Conservation (phyloP, 2,113 vertebrate genomes). For the Eira barbara region DNA sequence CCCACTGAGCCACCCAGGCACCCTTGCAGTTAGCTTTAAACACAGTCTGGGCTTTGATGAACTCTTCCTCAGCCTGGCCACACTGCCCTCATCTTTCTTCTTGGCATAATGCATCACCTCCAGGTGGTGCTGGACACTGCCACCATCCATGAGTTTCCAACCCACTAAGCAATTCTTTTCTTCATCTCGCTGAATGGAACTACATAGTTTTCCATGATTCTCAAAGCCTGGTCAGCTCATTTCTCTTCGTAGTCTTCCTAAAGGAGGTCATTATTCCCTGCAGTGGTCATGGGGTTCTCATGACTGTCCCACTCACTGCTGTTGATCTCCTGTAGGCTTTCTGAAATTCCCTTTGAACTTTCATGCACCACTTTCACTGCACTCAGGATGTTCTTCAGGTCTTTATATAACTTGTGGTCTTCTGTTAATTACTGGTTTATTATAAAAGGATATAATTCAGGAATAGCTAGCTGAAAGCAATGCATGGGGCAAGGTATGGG, state of each 20-base stretch:
- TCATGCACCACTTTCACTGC: not conserved
- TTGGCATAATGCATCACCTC: not conserved
- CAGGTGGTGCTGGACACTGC: not conserved
- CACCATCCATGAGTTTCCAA: not conserved
- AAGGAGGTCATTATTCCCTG: not conserved
- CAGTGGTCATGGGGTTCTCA: not conserved
- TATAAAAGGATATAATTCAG: not conserved
- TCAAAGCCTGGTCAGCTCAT: not conserved
- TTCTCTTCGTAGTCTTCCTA: not conserved
- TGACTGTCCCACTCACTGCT: not conserved
- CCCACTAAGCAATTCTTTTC: not conserved
- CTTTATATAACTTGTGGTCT: not conserved
- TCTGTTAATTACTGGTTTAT: not conserved
- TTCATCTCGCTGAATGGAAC: not conserved
- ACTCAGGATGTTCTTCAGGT: not conserved
- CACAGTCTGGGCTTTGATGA: not conserved
- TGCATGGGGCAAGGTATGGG: not conserved
- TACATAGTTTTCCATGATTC: not conserved
- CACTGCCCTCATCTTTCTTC: not conserved
- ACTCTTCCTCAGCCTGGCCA: not conserved
- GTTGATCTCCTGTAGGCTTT: not conserved
- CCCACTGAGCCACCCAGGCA: too few relatives aligned
- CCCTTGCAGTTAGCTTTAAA: not conserved
- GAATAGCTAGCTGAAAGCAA: not conserved
- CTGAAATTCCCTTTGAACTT: not conserved